Evolutionary conservation across 2,113 vertebrate genomes (phyloP), one percentile per base, ranked within the genome.

Genomic region (Labeo catla): DNA sequence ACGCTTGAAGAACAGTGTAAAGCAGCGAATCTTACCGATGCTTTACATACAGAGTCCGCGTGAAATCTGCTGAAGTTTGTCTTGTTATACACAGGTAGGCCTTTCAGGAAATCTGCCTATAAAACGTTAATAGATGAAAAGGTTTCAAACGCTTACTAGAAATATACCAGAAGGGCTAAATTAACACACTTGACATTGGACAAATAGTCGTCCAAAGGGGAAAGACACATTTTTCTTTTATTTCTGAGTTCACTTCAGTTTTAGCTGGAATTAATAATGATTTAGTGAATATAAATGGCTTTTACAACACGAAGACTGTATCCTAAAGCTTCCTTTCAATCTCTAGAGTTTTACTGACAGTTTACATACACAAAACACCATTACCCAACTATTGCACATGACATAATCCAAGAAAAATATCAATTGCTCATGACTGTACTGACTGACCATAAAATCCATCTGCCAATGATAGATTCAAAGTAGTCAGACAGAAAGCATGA

Each of bases 31-130:
- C 97, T 97, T 92, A 99, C 98, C 74, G 98, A 99, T 36, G 98
- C 98, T 96, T 99, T 99, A 93, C 98, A 99, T 86, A 99, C 98
- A 0, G 98, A 99, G 91, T 99, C 98, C 2, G 98, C 97, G 50
- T 99, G 98, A 92, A 99, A 99, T 47, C 98, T 92, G 93, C 98
- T 99, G 94, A 99, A 99, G 91, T 99, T 99, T 93, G 95, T 99
- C 92, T 99, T 98, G 93, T 99, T 99, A 95, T 99, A 99, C 84
- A 99, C 98, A 0, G 98, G 98, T 68, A 99, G 94, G 84, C 98
- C 98, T 94, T 98, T 99, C 92, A 99, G 92, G 93, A 99, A 99
- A 93, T 99, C 98, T 54, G 98, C 98, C 98, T 99, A 81, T 5
- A 84, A 76, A 86, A 45, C 23, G 12, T 81, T 10, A 2, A 52